phyloP scores from a whole-genome alignment of 2,888 invertebrate species.

The Alloplasta piceator region DNA sequence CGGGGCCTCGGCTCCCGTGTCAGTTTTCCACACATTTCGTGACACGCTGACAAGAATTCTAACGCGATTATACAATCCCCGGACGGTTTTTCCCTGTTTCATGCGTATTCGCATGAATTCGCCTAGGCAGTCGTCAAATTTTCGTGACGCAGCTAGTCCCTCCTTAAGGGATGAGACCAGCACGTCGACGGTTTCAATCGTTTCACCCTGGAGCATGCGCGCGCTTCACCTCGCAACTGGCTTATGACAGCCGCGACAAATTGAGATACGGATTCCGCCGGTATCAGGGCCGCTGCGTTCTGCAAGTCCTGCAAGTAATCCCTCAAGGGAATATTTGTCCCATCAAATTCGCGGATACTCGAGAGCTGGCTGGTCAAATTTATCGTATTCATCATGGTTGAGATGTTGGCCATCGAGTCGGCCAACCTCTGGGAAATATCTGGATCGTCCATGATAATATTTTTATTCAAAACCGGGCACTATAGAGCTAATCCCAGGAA shows the following conservation, averaged over 20 bases:
- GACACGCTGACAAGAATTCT: neutral
- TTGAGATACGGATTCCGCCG: neutral
- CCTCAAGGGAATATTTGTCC: too few relatives aligned
- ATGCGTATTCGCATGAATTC: neutral
- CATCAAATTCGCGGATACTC: too few relatives aligned
- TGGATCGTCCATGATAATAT: too few relatives aligned
- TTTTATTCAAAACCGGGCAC: too few relatives aligned
- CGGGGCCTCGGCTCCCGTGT: neutral
- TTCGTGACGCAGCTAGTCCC: neutral
- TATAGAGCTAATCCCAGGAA: too few relatives aligned
- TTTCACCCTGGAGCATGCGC: constrained; percentile 7
- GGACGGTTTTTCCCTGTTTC: neutral
- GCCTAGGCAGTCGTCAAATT: neutral
- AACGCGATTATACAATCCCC: neutral
- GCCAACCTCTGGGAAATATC: too few relatives aligned
- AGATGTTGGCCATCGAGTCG: too few relatives aligned
- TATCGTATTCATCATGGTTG: too few relatives aligned
- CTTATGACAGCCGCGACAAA: neutral
- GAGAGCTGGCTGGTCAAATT: too few relatives aligned
- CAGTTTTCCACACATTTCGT: neutral
- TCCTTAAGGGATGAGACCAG: neutral
- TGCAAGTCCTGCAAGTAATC: too few relatives aligned
- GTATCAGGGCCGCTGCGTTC: too few relatives aligned
- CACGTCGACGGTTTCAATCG: neutral
- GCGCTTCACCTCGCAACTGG: neutral